Conservation (phyloP, 2,113 vertebrate species). For the Cranoglanis bouderius region DNA sequence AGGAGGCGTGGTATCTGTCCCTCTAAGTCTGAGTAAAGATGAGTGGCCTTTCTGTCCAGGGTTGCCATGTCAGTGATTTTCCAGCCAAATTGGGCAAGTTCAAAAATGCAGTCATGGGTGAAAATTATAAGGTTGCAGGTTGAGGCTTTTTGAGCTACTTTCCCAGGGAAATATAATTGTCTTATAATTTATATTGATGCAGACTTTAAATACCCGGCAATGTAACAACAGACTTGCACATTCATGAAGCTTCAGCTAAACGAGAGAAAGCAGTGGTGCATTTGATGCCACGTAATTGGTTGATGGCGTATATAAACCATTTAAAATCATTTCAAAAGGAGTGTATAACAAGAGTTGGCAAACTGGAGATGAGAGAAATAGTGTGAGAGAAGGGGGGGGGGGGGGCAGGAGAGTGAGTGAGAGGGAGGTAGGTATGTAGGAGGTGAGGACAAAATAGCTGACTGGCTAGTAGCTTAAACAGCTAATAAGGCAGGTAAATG, state of each 20-base stretch:
- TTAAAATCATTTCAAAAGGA: neutral
- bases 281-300: neutral
- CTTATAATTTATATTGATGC: too few relatives aligned
- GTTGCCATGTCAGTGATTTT: neutral
- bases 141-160: neutral
- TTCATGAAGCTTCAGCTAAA: neutral
- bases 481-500: neutral
- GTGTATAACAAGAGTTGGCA: neutral
- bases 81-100: neutral
- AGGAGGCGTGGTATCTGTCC: too few relatives aligned
- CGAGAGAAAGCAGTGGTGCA: neutral
- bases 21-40: too few relatives aligned
- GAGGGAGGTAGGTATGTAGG: neutral
- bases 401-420: neutral
- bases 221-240: neutral
- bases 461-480: neutral
- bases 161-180: too few relatives aligned
- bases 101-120: neutral
- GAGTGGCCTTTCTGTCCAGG: neutral
- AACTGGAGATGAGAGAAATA: neutral
- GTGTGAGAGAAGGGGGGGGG: neutral
- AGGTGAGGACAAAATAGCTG: neutral
- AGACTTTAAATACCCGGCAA: neutral
- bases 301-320: neutral
- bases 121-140: neutral